Percentiles rank a stretch among this genome's conserved stretches.
phyloP scores from a whole-genome alignment of 1,140 invertebrate genomes.

The Danaus melanippus region DNA sequence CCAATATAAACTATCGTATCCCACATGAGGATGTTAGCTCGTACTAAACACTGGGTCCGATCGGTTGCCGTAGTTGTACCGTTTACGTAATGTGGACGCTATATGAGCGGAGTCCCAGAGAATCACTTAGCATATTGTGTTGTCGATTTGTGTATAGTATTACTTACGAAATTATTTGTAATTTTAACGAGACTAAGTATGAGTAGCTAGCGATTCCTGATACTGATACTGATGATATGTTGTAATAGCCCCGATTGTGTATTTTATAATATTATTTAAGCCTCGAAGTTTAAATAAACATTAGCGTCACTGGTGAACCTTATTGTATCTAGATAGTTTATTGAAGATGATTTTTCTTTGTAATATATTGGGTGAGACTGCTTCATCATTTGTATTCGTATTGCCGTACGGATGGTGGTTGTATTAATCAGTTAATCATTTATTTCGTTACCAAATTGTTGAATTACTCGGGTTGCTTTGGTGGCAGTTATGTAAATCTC shows the following conservation, averaged over 20 bases:
- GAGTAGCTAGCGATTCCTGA: slow-evolving; percentile 69
- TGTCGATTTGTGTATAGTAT: slow-evolving; percentile 72
- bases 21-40: slow-evolving; percentile 10
- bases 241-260: slow-evolving; percentile 62
- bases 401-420: slow-evolving; percentile 55
- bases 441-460: slow-evolving; percentile 72
- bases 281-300: slow-evolving; percentile 52
- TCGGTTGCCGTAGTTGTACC: slow-evolving; percentile 50
- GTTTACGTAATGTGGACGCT: slow-evolving; percentile 59
- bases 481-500: slow-evolving; percentile 51
- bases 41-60: slow-evolving; percentile 48
- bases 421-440: slow-evolving; percentile 60
- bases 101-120: slow-evolving; percentile 61
- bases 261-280: slow-evolving; percentile 60
- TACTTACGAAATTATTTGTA: slow-evolving; percentile 67
- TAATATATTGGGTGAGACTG: slow-evolving; percentile 71
- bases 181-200: slow-evolving; percentile 68
- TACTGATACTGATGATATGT: slow-evolving; percentile 67
- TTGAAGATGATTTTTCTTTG: slow-evolving; percentile 53
- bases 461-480: slow-evolving; percentile 60
- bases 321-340: slow-evolving; percentile 68
- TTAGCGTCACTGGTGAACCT: slow-evolving; percentile 54
- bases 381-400: slow-evolving; percentile 68
- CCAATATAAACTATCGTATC: no score
- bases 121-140: slow-evolving; percentile 63